phyloP scores from a whole-genome alignment of 2,888 invertebrate species.

The Catocala nupta region DNA sequence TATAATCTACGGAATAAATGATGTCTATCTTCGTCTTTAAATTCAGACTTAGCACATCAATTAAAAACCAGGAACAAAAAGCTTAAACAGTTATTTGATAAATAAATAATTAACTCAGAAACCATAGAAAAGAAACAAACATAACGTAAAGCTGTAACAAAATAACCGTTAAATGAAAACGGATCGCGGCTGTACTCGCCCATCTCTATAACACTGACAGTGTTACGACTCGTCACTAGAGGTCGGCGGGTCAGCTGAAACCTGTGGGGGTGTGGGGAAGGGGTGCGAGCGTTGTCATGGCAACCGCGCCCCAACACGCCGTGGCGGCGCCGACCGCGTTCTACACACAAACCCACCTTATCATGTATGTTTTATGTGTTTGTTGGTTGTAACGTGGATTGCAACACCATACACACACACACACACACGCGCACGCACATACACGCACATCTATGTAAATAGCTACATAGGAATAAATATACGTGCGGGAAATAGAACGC shows the following conservation, averaged over 20 bases:
- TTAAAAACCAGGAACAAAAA: too few species aligned
- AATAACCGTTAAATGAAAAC: slow-evolving; percentile 15
- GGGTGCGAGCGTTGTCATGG: slow-evolving; percentile 70
- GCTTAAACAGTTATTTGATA: too few species aligned
- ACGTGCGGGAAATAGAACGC: slow-evolving; percentile 69
- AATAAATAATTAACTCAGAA: not conserved
- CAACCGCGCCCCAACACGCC: slow-evolving; percentile 85
- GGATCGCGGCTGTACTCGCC: slow-evolving; percentile 34
- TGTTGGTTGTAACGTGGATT: slow-evolving; percentile 72
- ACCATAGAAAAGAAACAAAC: not conserved
- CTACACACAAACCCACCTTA: slow-evolving; percentile 65
- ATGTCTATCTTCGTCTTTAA: too few species aligned
- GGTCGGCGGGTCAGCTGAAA: slow-evolving; percentile 84
- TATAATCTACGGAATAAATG: too few species aligned
- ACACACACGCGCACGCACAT: not conserved
- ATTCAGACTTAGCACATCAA: too few species aligned
- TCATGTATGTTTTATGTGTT: slow-evolving; percentile 78
- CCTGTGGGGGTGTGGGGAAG: slow-evolving; percentile 58
- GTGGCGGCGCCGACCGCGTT: slow-evolving; percentile 78
- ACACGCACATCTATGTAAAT: slow-evolving; percentile 27
- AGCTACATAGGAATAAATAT: slow-evolving; percentile 58
- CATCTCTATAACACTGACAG: slow-evolving; percentile 72
- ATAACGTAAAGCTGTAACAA: too few species aligned
- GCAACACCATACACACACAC: slow-evolving; percentile 56
- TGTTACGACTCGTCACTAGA: slow-evolving; percentile 78